phyloP scores from a whole-genome alignment of 2,888 invertebrate species.

The Coronaproctus castanopsis region DNA sequence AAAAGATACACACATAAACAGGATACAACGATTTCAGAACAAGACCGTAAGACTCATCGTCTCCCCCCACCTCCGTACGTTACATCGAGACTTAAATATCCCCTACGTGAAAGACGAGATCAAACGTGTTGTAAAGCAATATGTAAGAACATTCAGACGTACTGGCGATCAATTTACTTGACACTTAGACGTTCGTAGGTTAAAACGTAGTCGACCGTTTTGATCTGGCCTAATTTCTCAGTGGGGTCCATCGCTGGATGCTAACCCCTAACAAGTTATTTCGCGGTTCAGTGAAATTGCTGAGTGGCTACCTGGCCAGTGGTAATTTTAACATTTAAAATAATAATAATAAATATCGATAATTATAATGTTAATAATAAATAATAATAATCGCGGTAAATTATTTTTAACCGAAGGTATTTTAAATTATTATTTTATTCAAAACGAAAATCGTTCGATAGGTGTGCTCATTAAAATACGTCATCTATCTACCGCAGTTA shows the following conservation, averaged over 20 bases:
- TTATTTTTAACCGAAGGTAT: too few species aligned
- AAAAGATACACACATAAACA: neutral
- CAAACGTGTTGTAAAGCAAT: neutral
- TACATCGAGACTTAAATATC: neutral
- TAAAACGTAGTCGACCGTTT: neutral
- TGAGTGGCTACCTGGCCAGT: neutral
- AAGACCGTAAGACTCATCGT: neutral
- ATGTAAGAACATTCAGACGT: neutral
- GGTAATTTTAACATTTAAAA: too few species aligned
- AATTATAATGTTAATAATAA: too few species aligned
- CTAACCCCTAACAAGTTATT: neutral
- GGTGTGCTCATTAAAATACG: too few species aligned
- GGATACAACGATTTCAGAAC: neutral
- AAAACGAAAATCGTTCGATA: too few species aligned
- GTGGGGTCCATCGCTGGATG: neutral
- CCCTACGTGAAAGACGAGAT: neutral
- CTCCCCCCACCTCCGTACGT: neutral
- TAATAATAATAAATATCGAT: too few species aligned
- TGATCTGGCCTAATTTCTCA: neutral
- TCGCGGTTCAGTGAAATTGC: neutral
- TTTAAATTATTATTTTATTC: too few species aligned
- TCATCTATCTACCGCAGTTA: too few species aligned
- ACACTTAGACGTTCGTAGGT: neutral
- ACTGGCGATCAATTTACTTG: neutral
- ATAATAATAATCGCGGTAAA: too few species aligned